A percentile compares a stretch with the other conserved stretches of the same genome.
Evolutionary conservation across 1,140 invertebrate species (phyloP).

Genomic region (Pogonus chalceus): DNA sequence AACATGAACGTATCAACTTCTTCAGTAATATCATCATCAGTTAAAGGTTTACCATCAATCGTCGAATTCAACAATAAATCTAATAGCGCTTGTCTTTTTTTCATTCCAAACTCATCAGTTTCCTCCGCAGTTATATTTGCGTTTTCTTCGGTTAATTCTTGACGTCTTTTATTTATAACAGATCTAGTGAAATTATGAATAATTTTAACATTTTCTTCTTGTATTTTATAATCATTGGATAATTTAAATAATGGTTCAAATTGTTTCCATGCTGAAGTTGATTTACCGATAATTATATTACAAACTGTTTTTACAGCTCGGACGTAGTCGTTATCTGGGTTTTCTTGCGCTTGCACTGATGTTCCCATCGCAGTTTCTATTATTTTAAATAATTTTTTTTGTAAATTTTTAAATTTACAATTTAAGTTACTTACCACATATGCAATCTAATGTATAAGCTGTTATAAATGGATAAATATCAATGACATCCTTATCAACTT

Average conservation of each 20-base stretch:
- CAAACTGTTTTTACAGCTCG: conserved; percentile 51
- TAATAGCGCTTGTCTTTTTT: conserved; percentile 61
- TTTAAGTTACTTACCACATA: conserved; percentile 49
- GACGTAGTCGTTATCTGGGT: conserved; percentile 63
- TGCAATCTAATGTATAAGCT: conserved; percentile 60
- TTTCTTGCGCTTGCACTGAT: conserved; percentile 58
- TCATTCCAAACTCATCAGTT: conserved; percentile 32
- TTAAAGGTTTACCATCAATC: conserved; percentile 44
- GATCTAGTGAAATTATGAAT: conserved; percentile 58
- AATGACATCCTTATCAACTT: conserved; percentile 38
- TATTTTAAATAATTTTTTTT: conserved; percentile 24
- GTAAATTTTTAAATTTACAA: conserved; percentile 6
- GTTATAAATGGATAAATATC: conserved; percentile 57
- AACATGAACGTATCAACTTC: conserved; percentile 51
- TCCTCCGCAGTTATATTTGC: neutral
- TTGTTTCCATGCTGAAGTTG: conserved; percentile 32
- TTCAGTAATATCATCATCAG: conserved; percentile 55
- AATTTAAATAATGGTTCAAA: conserved; percentile 34
- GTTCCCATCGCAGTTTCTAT: conserved; percentile 81
- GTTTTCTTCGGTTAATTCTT: conserved; percentile 16
- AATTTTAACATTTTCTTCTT: conserved; percentile 46
- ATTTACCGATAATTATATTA: conserved; percentile 31
- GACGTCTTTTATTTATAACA: conserved; percentile 40
- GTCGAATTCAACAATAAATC: conserved; percentile 60
- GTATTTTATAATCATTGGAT: conserved; percentile 31